Base-by-base conservation (phyloP, 1,140 invertebrate species). In the Maconellicoccus hirsutus region DNA sequence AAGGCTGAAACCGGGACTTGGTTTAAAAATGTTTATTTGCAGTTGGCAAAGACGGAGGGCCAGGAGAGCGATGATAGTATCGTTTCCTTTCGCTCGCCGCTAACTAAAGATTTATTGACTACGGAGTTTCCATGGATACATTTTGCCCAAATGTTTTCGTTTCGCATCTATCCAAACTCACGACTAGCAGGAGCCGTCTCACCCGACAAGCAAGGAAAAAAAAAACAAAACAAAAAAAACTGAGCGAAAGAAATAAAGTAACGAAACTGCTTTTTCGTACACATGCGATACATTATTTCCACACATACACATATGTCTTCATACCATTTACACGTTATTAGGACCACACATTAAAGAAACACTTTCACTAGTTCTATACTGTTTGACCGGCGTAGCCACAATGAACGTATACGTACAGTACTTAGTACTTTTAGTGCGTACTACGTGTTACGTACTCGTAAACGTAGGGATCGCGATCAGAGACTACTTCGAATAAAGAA, bases 21-120 rank as follows among this genome's bases (percentile, higher is more conserved):
- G 42, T 52, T 52, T 52, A 52, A 52, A 52, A 52, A 52, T 52
- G 42, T 52, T 52, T 52, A 52, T 52, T 52, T 52, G 42, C 42
- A 19, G 42, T 16, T 3, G 2, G 42, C 42, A 19, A 52, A 6
- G 42, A 16, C 10, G 42, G 42, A 16, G 12, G 42, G 42, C 42
- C 42, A 52, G 42, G 42, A 52, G 6, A 52, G 42, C 6, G n/a
- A 52, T 52, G 42, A 52, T 52, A 52, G 42, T 52, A 52, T 52
- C 42, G 42, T 52, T 52, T 52, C 42, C 42, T 52, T 52, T 52
- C 42, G 42, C 42, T 52, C 42, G 42, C 42, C 42, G 42, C 42
- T 52, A 52, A 52, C 42, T 52, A 52, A 52, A 52, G 42, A 52
- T 52, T 52, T 52, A 52, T 52, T 52, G 42, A 52, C 42, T 52